Conservation (phyloP, 2,113 vertebrate genomes). For the Aspiorhynchus laticeps region DNA sequence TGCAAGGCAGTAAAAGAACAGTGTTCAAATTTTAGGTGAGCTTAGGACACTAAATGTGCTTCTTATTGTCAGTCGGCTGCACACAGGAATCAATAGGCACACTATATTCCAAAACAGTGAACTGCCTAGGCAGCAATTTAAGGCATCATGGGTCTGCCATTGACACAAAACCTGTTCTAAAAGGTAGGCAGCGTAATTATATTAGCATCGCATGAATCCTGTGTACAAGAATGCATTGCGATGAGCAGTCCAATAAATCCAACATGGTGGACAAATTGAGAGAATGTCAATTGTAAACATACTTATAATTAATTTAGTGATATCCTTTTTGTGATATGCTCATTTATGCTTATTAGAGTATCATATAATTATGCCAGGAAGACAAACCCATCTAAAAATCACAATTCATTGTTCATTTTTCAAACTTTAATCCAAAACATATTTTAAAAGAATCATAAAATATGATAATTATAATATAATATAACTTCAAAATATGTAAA, state of each 20-base stretch:
- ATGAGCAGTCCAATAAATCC: background rate
- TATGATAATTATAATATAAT: too few relatives aligned
- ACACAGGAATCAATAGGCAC: background rate
- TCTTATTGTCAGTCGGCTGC: background rate
- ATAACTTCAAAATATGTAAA: too few relatives aligned
- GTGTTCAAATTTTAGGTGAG: background rate
- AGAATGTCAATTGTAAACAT: background rate
- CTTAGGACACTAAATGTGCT: background rate
- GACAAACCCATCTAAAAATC: background rate
- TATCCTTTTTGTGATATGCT: background rate
- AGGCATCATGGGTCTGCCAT: background rate
- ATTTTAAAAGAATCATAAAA: too few relatives aligned
- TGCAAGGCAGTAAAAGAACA: slow-evolving; percentile 7
- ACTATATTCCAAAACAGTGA: background rate
- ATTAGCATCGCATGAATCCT: background rate
- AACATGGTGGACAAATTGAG: background rate
- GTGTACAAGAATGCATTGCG: background rate
- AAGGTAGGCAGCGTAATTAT: background rate
- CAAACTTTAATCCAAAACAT: background rate
- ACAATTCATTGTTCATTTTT: background rate
- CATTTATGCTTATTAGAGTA: background rate
- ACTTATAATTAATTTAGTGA: too few relatives aligned
- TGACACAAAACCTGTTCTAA: background rate
- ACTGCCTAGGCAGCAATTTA: background rate
- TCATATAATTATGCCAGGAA: background rate